Conservation (phyloP, 2,797 vertebrate genomes). For the Acomys russatus region DNA sequence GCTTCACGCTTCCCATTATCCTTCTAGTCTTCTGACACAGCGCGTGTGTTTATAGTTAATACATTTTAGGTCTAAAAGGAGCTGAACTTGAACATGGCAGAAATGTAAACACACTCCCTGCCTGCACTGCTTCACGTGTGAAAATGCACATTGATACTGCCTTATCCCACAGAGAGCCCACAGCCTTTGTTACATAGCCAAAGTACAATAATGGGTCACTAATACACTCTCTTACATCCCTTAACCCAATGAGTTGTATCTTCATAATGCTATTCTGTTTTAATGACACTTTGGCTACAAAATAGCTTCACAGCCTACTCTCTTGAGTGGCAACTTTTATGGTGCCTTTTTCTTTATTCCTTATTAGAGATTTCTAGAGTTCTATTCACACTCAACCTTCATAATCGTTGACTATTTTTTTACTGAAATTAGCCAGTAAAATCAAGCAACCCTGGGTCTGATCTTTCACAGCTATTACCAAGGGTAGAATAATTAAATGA, state of each 20-base stretch:
- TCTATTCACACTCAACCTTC: background rate
- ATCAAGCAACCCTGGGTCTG: background rate
- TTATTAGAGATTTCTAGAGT: background rate
- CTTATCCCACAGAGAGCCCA: background rate
- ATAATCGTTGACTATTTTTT: background rate
- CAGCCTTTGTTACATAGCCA: background rate
- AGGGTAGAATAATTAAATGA: constrained; percentile 23
- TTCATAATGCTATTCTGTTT: background rate
- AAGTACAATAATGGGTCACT: background rate
- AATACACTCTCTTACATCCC: background rate
- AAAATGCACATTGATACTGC: background rate
- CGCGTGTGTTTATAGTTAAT: constrained; percentile 50
- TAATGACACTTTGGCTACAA: constrained; percentile 41
- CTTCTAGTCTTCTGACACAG: background rate
- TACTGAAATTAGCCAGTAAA: background rate
- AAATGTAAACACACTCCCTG: background rate
- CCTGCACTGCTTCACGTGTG: background rate
- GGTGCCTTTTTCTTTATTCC: background rate
- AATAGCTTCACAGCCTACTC: background rate
- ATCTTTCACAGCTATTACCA: background rate
- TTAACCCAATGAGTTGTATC: background rate
- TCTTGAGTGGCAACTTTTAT: background rate
- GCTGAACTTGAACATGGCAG: background rate
- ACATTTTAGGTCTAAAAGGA: constrained; percentile 20
- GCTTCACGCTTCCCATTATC: background rate